A percentile compares a stretch with the other conserved stretches of the same genome.
These are phyloP conservation scores for Mycetomoellerius zeteki DNA, from an alignment of 1,140 invertebrate genomes.

Conservation along the genomic window DNA sequence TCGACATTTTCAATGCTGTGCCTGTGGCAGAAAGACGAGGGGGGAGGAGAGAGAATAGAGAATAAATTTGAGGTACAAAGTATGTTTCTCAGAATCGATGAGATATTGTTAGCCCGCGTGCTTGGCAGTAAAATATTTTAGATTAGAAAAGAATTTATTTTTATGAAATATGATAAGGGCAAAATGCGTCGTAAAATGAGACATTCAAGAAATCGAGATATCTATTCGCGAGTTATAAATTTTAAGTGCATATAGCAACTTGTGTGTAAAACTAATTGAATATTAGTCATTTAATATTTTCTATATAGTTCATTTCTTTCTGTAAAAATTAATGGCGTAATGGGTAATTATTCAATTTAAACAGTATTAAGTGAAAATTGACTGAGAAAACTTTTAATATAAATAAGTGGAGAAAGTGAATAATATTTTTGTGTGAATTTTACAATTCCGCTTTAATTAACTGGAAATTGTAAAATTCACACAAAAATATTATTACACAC, in stretches of 20 bases:
- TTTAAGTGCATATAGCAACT: neutral
- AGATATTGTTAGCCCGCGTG: neutral
- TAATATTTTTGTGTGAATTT: no score
- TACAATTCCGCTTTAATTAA: no score
- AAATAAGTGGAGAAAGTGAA: no score
- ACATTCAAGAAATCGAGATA: neutral
- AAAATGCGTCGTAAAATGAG: neutral
- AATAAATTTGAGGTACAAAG: constrained; percentile 39
- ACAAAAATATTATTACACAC: no score
- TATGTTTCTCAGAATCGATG: constrained; percentile 27
- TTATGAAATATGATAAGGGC: neutral
- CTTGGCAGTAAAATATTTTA: neutral
- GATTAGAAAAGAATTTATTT: neutral
- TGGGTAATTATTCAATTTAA: no score
- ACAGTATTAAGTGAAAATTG: no score
- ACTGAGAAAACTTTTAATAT: no score
- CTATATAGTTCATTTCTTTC: no score
- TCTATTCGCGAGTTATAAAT: neutral
- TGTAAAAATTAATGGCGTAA: no score
- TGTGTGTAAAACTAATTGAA: neutral
- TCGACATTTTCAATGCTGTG: constrained; percentile 12
- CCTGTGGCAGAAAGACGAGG: no score
- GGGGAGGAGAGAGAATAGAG: neutral
- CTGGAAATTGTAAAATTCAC: no score
- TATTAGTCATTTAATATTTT: no score